phyloP scores from a whole-genome alignment of 2,888 invertebrate species.

The Amphimallon solstitiale region DNA sequence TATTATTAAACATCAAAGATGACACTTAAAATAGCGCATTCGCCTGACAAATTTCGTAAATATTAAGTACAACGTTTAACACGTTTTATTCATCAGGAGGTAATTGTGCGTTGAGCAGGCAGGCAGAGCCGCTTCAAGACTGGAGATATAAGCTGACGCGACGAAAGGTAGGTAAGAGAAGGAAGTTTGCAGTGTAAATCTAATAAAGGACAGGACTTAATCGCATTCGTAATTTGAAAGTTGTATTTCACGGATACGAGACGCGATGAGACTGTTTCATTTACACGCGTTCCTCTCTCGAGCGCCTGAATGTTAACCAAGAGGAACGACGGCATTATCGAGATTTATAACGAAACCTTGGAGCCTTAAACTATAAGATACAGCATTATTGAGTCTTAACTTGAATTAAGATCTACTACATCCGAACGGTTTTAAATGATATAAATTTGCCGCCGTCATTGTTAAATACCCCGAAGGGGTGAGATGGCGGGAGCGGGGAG shows the following conservation, averaged over 20 bases:
- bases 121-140: conserved; percentile 3
- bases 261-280: conserved; percentile 47
- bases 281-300: conserved; percentile 46
- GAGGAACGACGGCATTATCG: conserved; percentile 47
- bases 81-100: conserved; percentile 2
- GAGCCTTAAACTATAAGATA: conserved; percentile 38
- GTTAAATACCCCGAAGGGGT: conserved; percentile 20
- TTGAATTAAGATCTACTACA: conserved; percentile 40
- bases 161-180: conserved; percentile 8
- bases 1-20: too few species aligned
- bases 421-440: conserved; percentile 38
- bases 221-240: conserved; percentile 45
- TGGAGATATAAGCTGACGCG: conserved; percentile 26
- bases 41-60: conserved; percentile 1
- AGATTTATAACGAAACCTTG: conserved; percentile 44
- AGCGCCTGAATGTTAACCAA: conserved; percentile 44
- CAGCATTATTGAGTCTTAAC: conserved; percentile 39
- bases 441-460: conserved; percentile 37
- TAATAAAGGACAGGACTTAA: conserved; percentile 43
- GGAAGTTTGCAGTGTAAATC: conserved; percentile 35
- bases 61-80: conserved; percentile 21
- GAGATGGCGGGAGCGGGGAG: conserved; percentile 14
- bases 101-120: conserved; percentile 13
- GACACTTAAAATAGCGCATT: too few species aligned
- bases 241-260: conserved; percentile 43